phyloP scores from a whole-genome alignment of 92 coral and sea anemone genomes.

The Heliopora coerulea region DNA sequence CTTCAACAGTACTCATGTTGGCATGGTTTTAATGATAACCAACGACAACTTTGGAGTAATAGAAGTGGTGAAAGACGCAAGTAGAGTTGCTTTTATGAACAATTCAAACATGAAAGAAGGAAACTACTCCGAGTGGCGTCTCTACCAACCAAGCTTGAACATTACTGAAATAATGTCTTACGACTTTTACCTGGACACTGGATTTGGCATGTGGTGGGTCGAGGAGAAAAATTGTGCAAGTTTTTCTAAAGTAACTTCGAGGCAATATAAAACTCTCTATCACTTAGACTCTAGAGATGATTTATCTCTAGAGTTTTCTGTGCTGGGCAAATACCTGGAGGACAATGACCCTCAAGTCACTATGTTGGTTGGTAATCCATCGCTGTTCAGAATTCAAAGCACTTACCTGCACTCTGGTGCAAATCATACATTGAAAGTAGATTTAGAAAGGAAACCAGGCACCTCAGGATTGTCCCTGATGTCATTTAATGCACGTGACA shows the following conservation, averaged over 20 bases:
- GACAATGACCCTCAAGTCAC: constrained; percentile 41
- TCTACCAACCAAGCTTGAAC: constrained; percentile 40
- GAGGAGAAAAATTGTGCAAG: constrained; percentile 76
- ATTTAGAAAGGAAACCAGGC: constrained; percentile 65
- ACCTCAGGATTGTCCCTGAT: constrained; percentile 75
- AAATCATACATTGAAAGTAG: constrained; percentile 58
- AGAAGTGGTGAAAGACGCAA: constrained; percentile 31
- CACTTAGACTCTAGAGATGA: constrained; percentile 84
- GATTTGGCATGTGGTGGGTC: constrained; percentile 74
- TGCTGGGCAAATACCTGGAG: constrained; percentile 46
- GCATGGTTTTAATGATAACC: constrained; percentile 46
- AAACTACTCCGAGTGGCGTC: constrained; percentile 58
- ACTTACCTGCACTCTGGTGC: constrained; percentile 42
- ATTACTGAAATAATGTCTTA: constrained; percentile 20
- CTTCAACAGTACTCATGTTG: constrained; percentile 47
- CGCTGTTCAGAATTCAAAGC: constrained; percentile 57
- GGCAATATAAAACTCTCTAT: constrained; percentile 44
- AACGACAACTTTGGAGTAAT: constrained; percentile 43
- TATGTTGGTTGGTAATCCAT: constrained; percentile 68
- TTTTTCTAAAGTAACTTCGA: constrained; percentile 59
- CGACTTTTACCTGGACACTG: constrained; percentile 36
- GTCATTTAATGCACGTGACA: constrained; percentile 56
- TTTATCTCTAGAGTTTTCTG: constrained; percentile 61
- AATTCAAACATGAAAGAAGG: constrained; percentile 41
- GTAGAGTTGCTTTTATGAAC: constrained; percentile 30